Evolutionary conservation across 2,113 vertebrate species (phyloP).

Genomic region (Oostethus manadensis): DNA sequence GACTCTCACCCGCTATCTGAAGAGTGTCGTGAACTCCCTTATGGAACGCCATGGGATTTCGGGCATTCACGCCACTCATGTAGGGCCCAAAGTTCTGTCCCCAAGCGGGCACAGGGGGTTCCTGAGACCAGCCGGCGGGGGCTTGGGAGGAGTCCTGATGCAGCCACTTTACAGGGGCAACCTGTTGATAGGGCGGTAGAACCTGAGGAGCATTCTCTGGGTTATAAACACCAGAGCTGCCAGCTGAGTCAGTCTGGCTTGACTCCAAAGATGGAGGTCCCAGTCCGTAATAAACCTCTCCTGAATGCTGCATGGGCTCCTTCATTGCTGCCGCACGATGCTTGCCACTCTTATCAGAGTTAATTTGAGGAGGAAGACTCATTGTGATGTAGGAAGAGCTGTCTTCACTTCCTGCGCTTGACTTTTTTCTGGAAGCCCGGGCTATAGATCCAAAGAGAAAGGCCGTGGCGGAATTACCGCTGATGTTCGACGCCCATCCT

Average conservation of each 20-base stretch:
- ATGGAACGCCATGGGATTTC: constrained; percentile 69
- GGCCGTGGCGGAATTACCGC: constrained; percentile 50
- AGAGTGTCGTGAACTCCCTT: constrained; percentile 69
- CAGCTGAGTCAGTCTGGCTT: constrained; percentile 60
- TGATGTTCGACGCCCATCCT: constrained; percentile 54
- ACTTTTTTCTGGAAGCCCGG: constrained; percentile 43
- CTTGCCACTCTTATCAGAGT: constrained; percentile 80
- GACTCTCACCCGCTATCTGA: constrained; percentile 76
- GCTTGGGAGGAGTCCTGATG: constrained; percentile 68
- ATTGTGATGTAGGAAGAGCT: constrained; percentile 70
- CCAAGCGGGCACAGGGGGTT: constrained; percentile 70
- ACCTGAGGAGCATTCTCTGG: constrained; percentile 78
- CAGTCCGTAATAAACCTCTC: constrained; percentile 80
- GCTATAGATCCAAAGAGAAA: constrained; percentile 59
- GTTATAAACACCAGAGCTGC: constrained; percentile 77
- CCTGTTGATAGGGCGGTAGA: constrained; percentile 79
- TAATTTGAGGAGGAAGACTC: constrained; percentile 90
- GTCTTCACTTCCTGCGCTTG: constrained; percentile 20
- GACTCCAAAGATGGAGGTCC: constrained; percentile 75
- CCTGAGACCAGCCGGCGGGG: constrained; percentile 78
- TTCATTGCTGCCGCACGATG: constrained; percentile 75
- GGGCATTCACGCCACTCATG: constrained; percentile 70
- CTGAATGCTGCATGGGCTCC: constrained; percentile 77
- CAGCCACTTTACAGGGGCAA: constrained; percentile 76
- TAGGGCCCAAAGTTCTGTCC: constrained; percentile 77